These are phyloP conservation scores for Alouatta palliata DNA, from an alignment of 2,113 vertebrate genomes.

Conservation along the genomic window DNA sequence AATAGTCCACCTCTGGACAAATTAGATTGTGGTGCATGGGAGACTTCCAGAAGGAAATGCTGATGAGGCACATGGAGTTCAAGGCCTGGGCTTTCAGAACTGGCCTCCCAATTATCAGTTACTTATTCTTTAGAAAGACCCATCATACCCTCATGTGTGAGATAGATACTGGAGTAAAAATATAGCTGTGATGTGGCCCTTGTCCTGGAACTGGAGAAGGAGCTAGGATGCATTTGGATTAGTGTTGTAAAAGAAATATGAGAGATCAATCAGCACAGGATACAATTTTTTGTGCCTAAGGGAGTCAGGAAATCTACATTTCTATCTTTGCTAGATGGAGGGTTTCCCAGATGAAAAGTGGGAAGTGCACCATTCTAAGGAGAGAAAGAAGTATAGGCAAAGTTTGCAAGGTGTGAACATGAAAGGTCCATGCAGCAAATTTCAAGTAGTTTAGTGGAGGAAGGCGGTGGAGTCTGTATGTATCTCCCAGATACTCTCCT, in stretches of 20 bases:
- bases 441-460: neutral
- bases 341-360: neutral
- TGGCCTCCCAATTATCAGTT: neutral
- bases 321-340: neutral
- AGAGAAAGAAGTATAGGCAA: neutral
- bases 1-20: neutral
- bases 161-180: neutral
- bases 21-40: neutral
- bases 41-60: neutral
- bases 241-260: neutral
- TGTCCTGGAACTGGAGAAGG: neutral
- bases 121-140: neutral
- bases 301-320: neutral
- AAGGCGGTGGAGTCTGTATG: neutral
- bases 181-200: neutral
- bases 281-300: neutral
- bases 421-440: neutral
- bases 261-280: neutral
- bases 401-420: neutral
- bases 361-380: neutral
- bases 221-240: neutral
- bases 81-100: neutral
- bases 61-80: fast-evolving
- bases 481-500: neutral
- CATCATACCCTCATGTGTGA: neutral